Evolutionary conservation across 1,140 invertebrate genomes (phyloP).

Genomic region (Leptinotarsa undecemlineata): DNA sequence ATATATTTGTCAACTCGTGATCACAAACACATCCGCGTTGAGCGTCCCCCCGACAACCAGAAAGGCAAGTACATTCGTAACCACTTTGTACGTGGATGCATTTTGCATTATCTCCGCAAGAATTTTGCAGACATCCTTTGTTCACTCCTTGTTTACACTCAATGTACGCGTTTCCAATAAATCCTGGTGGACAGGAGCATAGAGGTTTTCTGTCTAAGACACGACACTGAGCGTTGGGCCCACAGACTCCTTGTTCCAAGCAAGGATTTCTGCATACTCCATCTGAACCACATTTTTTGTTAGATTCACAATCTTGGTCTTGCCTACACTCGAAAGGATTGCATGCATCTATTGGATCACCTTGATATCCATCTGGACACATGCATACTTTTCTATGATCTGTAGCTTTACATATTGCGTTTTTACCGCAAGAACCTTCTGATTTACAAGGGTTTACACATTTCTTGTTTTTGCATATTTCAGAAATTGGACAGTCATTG

Average conservation of each 20-base stretch:
- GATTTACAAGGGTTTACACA: constrained; percentile 77
- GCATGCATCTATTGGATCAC: constrained; percentile 75
- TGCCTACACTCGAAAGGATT: constrained; percentile 74
- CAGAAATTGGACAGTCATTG: constrained; percentile 77
- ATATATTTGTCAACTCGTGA: constrained; percentile 64
- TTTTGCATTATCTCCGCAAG: constrained; percentile 82
- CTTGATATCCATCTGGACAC: constrained; percentile 82
- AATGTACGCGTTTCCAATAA: constrained; percentile 78
- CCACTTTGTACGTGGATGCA: constrained; percentile 73
- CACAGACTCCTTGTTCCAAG: constrained; percentile 73
- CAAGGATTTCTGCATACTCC: constrained; percentile 85
- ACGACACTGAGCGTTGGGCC: constrained; percentile 84
- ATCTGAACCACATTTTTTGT: constrained; percentile 74
- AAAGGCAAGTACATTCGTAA: constrained; percentile 77
- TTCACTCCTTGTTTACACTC: constrained; percentile 72
- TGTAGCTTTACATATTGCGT: constrained; percentile 74
- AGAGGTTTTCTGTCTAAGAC: constrained; percentile 74
- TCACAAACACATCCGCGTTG: constrained; percentile 78
- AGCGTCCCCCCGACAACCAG: constrained; percentile 81
- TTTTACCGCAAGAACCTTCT: constrained; percentile 70
- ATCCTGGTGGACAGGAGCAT: constrained; percentile 84
- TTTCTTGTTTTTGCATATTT: constrained; percentile 74
- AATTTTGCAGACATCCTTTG: constrained; percentile 74
- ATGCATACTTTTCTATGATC: constrained; percentile 81
- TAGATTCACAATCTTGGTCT: constrained; percentile 77